Base-by-base conservation (phyloP, 2,113 vertebrate species). In the Motacilla alba region DNA sequence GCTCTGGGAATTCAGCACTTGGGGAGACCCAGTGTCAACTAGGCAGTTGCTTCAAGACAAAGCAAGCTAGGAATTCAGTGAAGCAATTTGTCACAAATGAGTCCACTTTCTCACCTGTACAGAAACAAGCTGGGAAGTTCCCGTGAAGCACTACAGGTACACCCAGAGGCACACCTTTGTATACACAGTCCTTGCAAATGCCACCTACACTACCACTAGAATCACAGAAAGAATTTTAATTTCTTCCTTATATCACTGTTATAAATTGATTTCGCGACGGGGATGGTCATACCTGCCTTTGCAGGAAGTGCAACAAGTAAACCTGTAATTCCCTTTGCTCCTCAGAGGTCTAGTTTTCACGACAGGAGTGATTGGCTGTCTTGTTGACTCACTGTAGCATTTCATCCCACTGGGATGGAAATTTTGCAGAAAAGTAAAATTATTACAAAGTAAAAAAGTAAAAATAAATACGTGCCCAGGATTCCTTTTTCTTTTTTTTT, bases 281-380 rank as follows among this genome's bases (percentile, higher is more conserved):
- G 8, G 3, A 26, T 81, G 39, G 10, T 55, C n/a, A 58, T 50
- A 64, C 2, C 14, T 30, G 23, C 37, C 20, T 68, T 64, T 46
- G 50, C 18, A 75, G 63, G 59, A 41, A 73, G 21, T 56, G 23
- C 33, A 84, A 73, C 8, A 35, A 24, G 15, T 64, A 24, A 31
- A 68, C 9, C 10, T 78, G 37, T 30, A 41, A 79, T n/a, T 83
- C 22, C 41, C 26, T 76, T 69, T 55, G 33, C n/a, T 3, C 4
- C 15, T 64, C n/a, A 37, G 39, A 53, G 11, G 19, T 55, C 63
- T 66, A 11, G 41, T 56, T 86, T 87, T 56, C 44, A 39, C 27
- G 39, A 21, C 2, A 67, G 31, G 20, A 41, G 6, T 9, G 12
- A 26, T 0, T 28, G 2, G 3, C 22, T 39, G 2, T 44, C 28